Evolutionary conservation across 2,797 vertebrate species (phyloP).

Genomic region (Neoniphon sammara): DNA sequence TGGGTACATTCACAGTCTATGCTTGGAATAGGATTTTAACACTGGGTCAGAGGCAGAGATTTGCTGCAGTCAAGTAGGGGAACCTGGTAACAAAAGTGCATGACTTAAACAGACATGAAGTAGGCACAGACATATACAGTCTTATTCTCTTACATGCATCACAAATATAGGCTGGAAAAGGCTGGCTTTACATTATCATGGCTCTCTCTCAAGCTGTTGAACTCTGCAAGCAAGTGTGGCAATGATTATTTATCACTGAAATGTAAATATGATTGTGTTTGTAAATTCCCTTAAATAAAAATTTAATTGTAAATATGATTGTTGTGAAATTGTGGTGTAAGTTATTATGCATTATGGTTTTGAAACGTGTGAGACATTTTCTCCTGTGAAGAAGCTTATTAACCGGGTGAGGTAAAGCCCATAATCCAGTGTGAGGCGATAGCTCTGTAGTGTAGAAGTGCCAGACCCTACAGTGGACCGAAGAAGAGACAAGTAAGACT

Average conservation of each 20-base stretch:
- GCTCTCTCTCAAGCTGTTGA: not conserved
- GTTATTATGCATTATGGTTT: conserved; percentile 7
- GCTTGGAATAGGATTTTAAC: no score
- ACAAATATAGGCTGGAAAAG: not conserved
- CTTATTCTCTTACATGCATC: not conserved
- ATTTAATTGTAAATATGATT: conserved; percentile 12
- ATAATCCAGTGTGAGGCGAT: conserved; percentile 72
- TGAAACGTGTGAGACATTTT: conserved; percentile 45
- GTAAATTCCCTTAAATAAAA: conserved; percentile 60
- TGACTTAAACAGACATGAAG: not conserved
- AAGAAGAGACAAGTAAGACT: conserved; percentile 34
- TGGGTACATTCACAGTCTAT: no score
- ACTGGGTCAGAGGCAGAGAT: no score
- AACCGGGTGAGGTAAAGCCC: conserved; percentile 52
- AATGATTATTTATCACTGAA: conserved; percentile 5
- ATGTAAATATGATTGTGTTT: conserved; percentile 44
- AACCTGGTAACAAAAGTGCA: not conserved
- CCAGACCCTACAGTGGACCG: not conserved
- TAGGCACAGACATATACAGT: not conserved
- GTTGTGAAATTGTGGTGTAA: not conserved
- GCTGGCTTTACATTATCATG: not conserved
- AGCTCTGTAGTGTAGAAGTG: conserved; percentile 22
- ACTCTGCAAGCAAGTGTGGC: not conserved
- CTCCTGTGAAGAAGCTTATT: conserved; percentile 53
- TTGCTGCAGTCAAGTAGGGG: not conserved